phyloP scores from a whole-genome alignment of 30 jellyfish, hydroid and myxozoan species.

The Pseudorhiza aurosa region DNA sequence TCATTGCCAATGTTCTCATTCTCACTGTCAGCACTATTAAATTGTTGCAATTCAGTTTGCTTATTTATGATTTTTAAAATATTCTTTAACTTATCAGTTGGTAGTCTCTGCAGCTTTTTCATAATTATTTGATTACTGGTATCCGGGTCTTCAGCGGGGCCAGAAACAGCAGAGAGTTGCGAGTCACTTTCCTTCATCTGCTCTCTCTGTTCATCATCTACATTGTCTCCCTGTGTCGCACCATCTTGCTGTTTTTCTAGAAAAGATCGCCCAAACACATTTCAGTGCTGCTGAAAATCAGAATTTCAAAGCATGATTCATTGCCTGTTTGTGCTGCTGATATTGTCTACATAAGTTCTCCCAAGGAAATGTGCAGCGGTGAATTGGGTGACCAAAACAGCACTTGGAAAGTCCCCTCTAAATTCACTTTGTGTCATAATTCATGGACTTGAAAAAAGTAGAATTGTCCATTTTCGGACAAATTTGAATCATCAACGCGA shows the following conservation, averaged over 20 bases:
- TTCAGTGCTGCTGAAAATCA: too few relatives aligned
- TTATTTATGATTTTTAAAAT: conserved; percentile 13
- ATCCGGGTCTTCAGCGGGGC: not conserved
- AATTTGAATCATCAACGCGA: too few relatives aligned
- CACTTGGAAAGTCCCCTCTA: too few relatives aligned
- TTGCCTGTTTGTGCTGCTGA: too few relatives aligned
- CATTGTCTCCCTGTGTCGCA: not conserved
- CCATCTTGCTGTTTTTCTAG: not conserved
- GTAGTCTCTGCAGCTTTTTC: conserved; percentile 18
- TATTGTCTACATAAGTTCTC: too few relatives aligned
- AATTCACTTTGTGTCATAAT: too few relatives aligned
- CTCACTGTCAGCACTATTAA: not conserved
- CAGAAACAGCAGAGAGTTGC: not conserved
- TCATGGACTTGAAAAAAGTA: too few relatives aligned
- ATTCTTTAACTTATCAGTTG: conserved; percentile 37
- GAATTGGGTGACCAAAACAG: too few relatives aligned
- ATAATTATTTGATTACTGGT: conserved; percentile 2
- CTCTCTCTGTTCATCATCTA: not conserved
- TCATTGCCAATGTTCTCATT: conserved; percentile 5
- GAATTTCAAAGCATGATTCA: too few relatives aligned
- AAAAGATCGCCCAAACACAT: too few relatives aligned
- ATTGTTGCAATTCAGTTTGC: not conserved
- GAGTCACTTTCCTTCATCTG: not conserved
- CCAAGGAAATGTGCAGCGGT: too few relatives aligned
- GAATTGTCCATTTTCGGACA: too few relatives aligned